Evolutionary conservation across 2,888 invertebrate species (phyloP), one percentile per base, ranked within the genome.

Genomic region (Melanophora roralis): DNA sequence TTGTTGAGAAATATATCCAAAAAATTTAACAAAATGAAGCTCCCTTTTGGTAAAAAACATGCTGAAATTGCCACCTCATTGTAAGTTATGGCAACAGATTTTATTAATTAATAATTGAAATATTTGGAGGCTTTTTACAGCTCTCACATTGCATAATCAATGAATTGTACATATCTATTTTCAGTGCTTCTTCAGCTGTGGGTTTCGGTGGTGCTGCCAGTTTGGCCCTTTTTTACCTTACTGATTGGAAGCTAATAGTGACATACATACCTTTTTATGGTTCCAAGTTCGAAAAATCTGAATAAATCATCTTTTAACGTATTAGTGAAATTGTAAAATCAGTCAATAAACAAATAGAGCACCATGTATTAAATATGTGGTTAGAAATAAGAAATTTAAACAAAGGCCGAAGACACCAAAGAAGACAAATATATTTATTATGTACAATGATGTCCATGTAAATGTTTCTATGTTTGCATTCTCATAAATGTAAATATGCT

Each of bases 191-290:
- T 16, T 93, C 94, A 6, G 92, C 91, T 16, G 86, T 89, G 0
- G 91, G 91, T 0, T 96, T 93, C 86, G 95, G 96, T 51, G 92
- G 92, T 38, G 91, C 93, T 0, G 93, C 92, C n/a, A 91, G 92
- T 74, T 85, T 92, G 23, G 91, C 90, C 0, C 82, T 94, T 9
- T 89, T 94, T 2, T 96, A 95, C 89, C 91, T 94, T 83, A 95
- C 95, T 0, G 96, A 96, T 87, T 96, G 96, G 96, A 94, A 93
- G 89, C 87, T 92, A 60, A 90, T 96, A 81, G 91, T 94, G 59
- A 91, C 93, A 83, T 93, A 94, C 88, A 89, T 96, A 82, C 96
- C 96, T 21, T 94, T 92, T 90, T 96, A 96, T 89, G 92, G 92
- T 84, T 92, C 93, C 81, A 95, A 96, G 90, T 96, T 93, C 88